phyloP scores from a whole-genome alignment of 2,888 invertebrate genomes.

The Acleris emargana region DNA sequence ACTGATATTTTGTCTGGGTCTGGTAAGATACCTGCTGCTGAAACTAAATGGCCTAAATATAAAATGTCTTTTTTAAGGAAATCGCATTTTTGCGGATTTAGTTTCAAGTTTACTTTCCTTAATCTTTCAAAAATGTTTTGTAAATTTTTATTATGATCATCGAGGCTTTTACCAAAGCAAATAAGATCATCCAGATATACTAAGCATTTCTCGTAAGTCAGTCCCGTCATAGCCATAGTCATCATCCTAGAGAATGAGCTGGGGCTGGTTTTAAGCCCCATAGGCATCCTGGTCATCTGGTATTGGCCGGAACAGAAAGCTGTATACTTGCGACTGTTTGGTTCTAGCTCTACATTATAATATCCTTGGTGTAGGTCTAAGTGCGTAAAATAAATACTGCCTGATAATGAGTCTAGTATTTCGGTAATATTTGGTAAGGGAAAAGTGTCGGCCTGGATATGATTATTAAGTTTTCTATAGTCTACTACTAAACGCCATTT shows the following conservation, averaged over 20 bases:
- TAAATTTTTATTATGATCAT: constrained; percentile 8
- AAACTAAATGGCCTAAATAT: constrained; percentile 23
- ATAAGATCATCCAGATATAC: constrained; percentile 9
- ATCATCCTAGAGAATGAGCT: constrained; percentile 6
- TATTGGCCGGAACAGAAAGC: not conserved
- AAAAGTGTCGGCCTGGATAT: too few species aligned
- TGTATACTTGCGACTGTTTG: not conserved
- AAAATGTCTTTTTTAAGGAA: constrained; percentile 28
- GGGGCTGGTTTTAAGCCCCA: not conserved
- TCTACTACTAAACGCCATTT: too few species aligned
- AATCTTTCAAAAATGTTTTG: not conserved
- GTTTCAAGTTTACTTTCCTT: constrained; percentile 4
- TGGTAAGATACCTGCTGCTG: constrained; percentile 5
- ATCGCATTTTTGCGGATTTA: constrained; percentile 4
- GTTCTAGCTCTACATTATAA: not conserved
- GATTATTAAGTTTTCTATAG: too few species aligned
- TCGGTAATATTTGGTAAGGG: too few species aligned
- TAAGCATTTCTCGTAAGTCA: constrained; percentile 5
- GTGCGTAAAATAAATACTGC: not conserved
- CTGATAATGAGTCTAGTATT: too few species aligned
- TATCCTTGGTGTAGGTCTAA: not conserved
- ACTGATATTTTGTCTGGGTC: constrained; percentile 12
- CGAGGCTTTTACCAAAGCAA: not conserved
- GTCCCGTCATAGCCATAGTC: constrained; percentile 9
- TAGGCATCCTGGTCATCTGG: not conserved